phyloP scores from a whole-genome alignment of 2,113 vertebrate genomes.

The Macroglossus sobrinus region DNA sequence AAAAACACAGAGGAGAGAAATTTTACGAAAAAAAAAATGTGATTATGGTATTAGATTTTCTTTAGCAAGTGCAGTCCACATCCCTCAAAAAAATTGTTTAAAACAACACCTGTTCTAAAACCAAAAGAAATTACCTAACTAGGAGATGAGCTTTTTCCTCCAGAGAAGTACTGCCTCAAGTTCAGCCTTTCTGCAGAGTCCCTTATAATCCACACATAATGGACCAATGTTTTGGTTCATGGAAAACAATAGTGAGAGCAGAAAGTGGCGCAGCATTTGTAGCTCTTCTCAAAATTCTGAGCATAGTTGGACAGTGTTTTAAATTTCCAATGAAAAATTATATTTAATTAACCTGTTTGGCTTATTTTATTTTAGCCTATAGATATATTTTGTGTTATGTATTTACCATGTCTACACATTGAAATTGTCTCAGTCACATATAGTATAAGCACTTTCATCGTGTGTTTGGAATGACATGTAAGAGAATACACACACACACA shows the following conservation, averaged over 20 bases:
- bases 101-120: background rate
- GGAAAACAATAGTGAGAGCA: background rate
- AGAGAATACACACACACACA: background rate
- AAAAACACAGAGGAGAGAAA: background rate
- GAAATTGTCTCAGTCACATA: background rate
- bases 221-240: background rate
- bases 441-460: background rate
- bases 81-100: background rate
- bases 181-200: background rate
- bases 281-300: background rate
- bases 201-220: background rate
- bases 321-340: background rate
- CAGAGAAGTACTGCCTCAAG: background rate
- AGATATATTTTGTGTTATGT: too few species aligned
- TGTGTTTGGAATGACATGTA: background rate
- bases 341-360: background rate
- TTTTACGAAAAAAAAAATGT: background rate
- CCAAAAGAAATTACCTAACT: background rate
- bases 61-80: background rate
- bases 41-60: background rate
- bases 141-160: background rate
- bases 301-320: background rate
- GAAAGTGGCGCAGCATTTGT: background rate
- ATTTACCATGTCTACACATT: background rate
- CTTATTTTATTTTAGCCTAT: background rate